Evolutionary conservation across 2,888 invertebrate species (phyloP).

Genomic region (Acheta domesticus): DNA sequence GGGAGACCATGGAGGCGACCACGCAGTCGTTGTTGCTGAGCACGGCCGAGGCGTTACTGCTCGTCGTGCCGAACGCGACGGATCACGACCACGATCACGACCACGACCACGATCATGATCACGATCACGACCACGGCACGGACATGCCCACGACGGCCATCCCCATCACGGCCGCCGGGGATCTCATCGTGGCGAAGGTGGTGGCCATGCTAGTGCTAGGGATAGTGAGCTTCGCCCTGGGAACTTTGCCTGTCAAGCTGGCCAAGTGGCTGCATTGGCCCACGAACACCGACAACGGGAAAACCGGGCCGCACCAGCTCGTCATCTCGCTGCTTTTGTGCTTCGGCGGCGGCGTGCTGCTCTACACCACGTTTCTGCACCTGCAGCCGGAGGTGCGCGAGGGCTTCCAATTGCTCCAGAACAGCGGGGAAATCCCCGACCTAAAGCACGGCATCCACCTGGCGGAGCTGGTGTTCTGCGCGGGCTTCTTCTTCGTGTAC

Average conservation of each 20-base stretch:
- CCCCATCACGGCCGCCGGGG: background rate
- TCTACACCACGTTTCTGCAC: slow-evolving; percentile 63
- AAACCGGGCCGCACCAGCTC: slow-evolving; percentile 40
- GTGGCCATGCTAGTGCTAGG: slow-evolving; percentile 77
- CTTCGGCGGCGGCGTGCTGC: slow-evolving; percentile 63
- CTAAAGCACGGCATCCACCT: slow-evolving; percentile 51
- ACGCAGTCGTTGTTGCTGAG: slow-evolving; percentile 52
- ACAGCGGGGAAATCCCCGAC: slow-evolving; percentile 48
- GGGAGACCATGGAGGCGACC: slow-evolving; percentile 57
- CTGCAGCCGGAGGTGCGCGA: slow-evolving; percentile 63
- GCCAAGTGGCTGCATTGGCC: slow-evolving; percentile 62
- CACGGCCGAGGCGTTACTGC: slow-evolving; percentile 44
- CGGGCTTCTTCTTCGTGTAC: slow-evolving; percentile 63
- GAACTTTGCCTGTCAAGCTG: slow-evolving; percentile 68
- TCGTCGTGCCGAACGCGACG: slow-evolving; percentile 41
- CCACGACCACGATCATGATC: slow-evolving; percentile 19
- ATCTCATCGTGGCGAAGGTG: slow-evolving; percentile 65
- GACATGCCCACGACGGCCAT: background rate
- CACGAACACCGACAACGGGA: slow-evolving; percentile 42
- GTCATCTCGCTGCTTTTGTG: slow-evolving; percentile 58
- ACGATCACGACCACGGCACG: background rate
- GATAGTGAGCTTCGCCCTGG: slow-evolving; percentile 69
- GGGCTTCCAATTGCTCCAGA: slow-evolving; percentile 52
- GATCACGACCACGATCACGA: slow-evolving; percentile 11
- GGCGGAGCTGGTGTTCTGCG: slow-evolving; percentile 58